Evolutionary conservation across 2,797 vertebrate genomes (phyloP).

Genomic region (Leuciscus waleckii): DNA sequence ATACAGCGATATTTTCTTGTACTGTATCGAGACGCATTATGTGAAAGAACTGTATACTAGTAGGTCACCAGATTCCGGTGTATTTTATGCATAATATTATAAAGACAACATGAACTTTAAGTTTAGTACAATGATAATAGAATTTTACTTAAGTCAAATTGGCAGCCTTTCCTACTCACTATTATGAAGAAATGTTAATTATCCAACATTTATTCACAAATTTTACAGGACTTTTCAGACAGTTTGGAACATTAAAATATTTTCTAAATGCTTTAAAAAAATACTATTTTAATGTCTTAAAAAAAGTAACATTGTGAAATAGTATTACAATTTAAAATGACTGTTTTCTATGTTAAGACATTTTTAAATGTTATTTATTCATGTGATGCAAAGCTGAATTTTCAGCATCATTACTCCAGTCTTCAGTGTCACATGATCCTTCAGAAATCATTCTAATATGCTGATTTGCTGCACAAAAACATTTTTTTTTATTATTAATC

Average conservation of each 20-base stretch:
- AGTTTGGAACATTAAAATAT: not conserved
- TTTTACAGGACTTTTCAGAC: not conserved
- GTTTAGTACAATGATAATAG: not conserved
- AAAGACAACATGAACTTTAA: not conserved
- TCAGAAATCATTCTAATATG: not conserved
- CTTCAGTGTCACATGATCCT: not conserved
- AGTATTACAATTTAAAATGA: not conserved
- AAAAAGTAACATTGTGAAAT: not conserved
- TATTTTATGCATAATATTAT: not conserved
- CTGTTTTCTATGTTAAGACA: too few species aligned
- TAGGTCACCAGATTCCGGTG: not conserved
- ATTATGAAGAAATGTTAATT: not conserved
- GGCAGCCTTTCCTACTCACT: too few species aligned
- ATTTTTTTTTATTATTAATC: not conserved
- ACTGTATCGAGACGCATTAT: not conserved
- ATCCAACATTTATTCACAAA: not conserved
- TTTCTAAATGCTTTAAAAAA: too few species aligned
- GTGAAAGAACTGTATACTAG: not conserved
- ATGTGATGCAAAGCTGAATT: not conserved
- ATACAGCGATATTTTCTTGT: not conserved
- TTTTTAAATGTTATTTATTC: not conserved
- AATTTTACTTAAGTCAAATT: not conserved
- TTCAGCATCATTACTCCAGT: not conserved
- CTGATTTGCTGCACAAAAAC: not conserved
- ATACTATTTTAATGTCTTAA: not conserved